A percentile compares a stretch with the other conserved stretches of the same genome.
phyloP scores from a whole-genome alignment of 2,113 vertebrate genomes.

The Mormyrus iriodes region DNA sequence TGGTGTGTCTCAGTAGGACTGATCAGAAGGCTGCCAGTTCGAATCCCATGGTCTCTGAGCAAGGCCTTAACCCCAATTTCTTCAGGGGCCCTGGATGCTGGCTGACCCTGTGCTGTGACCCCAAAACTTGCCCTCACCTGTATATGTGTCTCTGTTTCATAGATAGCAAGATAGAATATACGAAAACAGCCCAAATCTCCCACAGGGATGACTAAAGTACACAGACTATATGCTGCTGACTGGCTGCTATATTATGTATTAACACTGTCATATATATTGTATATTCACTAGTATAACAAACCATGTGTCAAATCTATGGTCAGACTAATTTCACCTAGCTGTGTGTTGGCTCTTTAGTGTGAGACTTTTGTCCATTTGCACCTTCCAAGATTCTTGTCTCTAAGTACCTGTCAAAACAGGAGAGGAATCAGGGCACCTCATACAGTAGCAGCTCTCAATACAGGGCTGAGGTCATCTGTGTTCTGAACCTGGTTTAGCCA shows the following conservation, averaged over 20 bases:
- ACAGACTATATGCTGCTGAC: background rate
- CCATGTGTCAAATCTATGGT: background rate
- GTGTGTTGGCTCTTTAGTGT: background rate
- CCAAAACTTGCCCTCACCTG: background rate
- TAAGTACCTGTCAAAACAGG: background rate
- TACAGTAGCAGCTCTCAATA: background rate
- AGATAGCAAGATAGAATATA: background rate
- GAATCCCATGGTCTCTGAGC: background rate
- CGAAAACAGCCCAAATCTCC: background rate
- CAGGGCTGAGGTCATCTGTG: background rate
- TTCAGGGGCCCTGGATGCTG: too few species aligned
- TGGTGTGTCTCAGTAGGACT: background rate
- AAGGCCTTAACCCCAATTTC: background rate
- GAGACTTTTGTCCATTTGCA: background rate
- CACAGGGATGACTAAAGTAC: background rate
- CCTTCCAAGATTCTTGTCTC: background rate
- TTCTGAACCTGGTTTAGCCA: background rate
- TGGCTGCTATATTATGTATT: background rate
- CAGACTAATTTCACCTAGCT: background rate
- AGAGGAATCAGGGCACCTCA: background rate
- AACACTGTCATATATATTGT: background rate
- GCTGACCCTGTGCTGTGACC: too few species aligned
- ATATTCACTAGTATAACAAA: background rate
- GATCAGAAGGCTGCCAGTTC: background rate
- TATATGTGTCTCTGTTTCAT: background rate